Evolutionary conservation across 2,888 invertebrate genomes (phyloP).

Genomic region (Pocota personata): DNA sequence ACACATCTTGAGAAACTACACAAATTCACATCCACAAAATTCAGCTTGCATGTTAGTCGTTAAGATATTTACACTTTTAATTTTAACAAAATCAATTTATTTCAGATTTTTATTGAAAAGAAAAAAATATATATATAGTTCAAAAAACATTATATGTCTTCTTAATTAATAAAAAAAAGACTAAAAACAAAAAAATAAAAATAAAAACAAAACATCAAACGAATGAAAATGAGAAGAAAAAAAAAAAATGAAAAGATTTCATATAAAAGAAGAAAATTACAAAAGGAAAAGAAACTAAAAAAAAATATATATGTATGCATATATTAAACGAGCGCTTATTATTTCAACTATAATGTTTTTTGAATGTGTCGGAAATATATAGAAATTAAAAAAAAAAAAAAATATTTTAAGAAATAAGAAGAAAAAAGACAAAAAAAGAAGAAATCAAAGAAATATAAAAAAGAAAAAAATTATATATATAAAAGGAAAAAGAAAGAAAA

Average conservation of each 20-base stretch:
- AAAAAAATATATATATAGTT: constrained; percentile 78
- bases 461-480: constrained; percentile 70
- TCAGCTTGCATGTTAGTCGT: constrained; percentile 68
- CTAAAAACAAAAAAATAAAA: constrained; percentile 77
- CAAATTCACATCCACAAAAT: constrained; percentile 52
- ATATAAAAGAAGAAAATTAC: constrained; percentile 76
- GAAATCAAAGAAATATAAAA: constrained; percentile 72
- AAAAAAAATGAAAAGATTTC: constrained; percentile 76
- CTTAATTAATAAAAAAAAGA: constrained; percentile 78
- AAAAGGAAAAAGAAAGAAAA: constrained; percentile 69
- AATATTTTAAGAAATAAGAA: constrained; percentile 72
- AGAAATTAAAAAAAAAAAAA: constrained; percentile 74
- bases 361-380: constrained; percentile 78
- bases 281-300: constrained; percentile 69
- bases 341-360: constrained; percentile 83
- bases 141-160: constrained; percentile 83
- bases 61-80: constrained; percentile 75
- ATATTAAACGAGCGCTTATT: constrained; percentile 74
- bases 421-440: constrained; percentile 73
- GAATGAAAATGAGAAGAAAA: constrained; percentile 76
- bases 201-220: constrained; percentile 75
- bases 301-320: constrained; percentile 74
- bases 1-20: constrained; percentile 23
- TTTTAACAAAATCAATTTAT: constrained; percentile 82
- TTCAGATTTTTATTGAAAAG: constrained; percentile 83